Evolutionary conservation across 2,113 vertebrate species (phyloP), one percentile per base, ranked within the genome.

Genomic region (Seriola dumerili): DNA sequence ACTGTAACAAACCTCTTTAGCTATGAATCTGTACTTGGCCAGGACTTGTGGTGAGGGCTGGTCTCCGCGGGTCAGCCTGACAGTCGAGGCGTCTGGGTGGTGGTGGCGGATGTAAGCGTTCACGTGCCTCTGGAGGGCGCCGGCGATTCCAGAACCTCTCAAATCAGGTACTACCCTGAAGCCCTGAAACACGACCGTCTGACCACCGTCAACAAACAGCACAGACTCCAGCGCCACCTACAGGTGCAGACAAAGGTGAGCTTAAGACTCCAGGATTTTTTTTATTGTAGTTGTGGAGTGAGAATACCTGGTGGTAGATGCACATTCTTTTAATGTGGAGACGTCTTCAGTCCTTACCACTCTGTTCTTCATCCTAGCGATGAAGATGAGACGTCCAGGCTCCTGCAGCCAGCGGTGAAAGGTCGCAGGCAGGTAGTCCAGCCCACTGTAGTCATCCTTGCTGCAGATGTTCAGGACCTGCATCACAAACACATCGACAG

Each of bases 351-450:
- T 61, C 44, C 23, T 71, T 38, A 19, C 81, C 68, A 83, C 81
- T 77, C 81, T 77, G 52, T 8, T 2, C 2, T 0, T 14, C 13
- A 83, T 59, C 52, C 42, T 29, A 1, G 74, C 68, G 7, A 83
- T 19, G 40, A 83, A 77, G 67, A 72, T 12, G 10, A 72, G 8
- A 2, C 81, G 74, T 59, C 52, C 61, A 3, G 81, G 68, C 52
- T 83, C 74, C 61, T 61, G 38, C 32, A 78, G 73, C 81, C 81
- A 83, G 52, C 42, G 54, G 74, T 72, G 81, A 17, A 65, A 83
- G 61, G 38, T 42, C 0, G 23, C 42, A 1, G 50, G 12, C 74
- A 83, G 58, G 61, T 83, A 83, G 69, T 83, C 81, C 23, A 83
- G 16, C 5, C 81, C 74, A 0, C 8, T 36, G 50, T 23, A 0